phyloP scores from a whole-genome alignment of 2,113 vertebrate species.

The Salvelinus fontinalis region DNA sequence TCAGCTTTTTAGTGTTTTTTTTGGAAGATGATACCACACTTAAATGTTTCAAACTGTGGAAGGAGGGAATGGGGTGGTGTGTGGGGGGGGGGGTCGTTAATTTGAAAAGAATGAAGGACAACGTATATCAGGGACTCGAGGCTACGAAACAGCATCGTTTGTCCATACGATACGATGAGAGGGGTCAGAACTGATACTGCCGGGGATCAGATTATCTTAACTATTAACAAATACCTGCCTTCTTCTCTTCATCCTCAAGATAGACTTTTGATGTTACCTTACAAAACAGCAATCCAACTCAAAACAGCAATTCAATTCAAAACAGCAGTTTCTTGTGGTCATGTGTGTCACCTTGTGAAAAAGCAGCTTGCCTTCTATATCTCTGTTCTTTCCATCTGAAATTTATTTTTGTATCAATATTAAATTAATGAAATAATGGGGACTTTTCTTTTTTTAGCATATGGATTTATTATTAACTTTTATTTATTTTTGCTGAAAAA shows the following conservation, averaged over 20 bases:
- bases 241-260: conserved; percentile 56
- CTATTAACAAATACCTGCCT: conserved; percentile 39
- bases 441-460: conserved; percentile 72
- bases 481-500: conserved; percentile 63
- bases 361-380: conserved; percentile 77
- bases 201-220: conserved; percentile 51
- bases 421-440: conserved; percentile 68
- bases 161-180: not conserved
- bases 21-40: conserved; percentile 67
- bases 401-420: conserved; percentile 78
- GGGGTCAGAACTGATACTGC: conserved; percentile 65
- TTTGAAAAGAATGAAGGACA: conserved; percentile 55
- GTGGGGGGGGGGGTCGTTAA: conserved; percentile 20
- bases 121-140: conserved; percentile 68
- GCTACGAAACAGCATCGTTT: not conserved
- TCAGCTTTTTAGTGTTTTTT: conserved; percentile 70
- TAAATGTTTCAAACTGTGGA: conserved; percentile 44
- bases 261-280: conserved; percentile 68
- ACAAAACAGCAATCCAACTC: conserved; percentile 38
- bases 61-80: conserved; percentile 30
- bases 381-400: conserved; percentile 73
- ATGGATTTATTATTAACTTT: conserved; percentile 67
- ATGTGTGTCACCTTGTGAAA: conserved; percentile 77
- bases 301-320: no score
- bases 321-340: conserved; percentile 72